phyloP scores from a whole-genome alignment of 2,888 invertebrate species.

The Sthenelais limicola region DNA sequence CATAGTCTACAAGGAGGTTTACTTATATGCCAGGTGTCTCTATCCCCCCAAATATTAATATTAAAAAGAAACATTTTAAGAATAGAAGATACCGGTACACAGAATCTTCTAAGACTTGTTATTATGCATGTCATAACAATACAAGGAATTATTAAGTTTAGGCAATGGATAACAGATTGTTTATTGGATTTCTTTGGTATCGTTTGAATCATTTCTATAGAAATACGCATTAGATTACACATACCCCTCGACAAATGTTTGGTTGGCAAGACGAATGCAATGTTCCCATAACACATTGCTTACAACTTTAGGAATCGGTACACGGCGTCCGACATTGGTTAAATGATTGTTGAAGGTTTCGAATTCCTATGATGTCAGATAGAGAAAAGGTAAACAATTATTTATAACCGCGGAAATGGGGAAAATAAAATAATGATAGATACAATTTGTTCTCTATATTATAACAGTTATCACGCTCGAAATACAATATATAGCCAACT shows the following conservation, averaged over 20 bases:
- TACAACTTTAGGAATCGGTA: constrained; percentile 82
- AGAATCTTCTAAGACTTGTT: background rate
- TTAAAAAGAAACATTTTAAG: background rate
- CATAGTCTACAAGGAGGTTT: background rate
- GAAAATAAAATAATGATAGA: too few relatives aligned
- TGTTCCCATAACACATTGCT: constrained; percentile 87
- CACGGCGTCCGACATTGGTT: constrained; percentile 79
- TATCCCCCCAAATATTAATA: background rate
- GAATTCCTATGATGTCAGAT: constrained; percentile 64
- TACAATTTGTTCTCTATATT: too few relatives aligned
- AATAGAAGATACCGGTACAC: background rate
- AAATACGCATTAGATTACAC: constrained; percentile 35
- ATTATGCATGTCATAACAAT: background rate
- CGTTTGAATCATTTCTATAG: too few relatives aligned
- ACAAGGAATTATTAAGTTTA: background rate
- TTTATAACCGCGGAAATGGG: too few relatives aligned
- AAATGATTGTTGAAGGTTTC: constrained; percentile 86
- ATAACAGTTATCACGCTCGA: too few relatives aligned
- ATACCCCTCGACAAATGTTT: constrained; percentile 91
- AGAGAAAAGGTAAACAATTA: too few relatives aligned
- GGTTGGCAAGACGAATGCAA: constrained; percentile 87
- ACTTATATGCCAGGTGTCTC: background rate
- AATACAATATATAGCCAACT: too few relatives aligned
- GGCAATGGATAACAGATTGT: too few relatives aligned
- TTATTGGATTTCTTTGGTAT: too few relatives aligned